These are phyloP conservation scores for Bubalus kerabau DNA, from an alignment of 2,113 vertebrate species.

Conservation along the genomic window DNA sequence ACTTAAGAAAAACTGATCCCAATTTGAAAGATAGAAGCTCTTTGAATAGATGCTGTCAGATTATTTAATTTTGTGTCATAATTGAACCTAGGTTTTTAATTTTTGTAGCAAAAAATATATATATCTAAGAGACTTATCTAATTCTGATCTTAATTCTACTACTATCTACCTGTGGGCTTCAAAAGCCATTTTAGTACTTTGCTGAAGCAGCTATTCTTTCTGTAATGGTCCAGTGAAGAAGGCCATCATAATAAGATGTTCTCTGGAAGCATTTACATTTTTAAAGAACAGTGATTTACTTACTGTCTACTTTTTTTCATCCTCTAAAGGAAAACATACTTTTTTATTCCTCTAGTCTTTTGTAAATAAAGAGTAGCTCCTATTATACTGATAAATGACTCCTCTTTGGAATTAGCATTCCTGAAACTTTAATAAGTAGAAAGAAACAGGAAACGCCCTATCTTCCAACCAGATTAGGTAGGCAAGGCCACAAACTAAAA, in stretches of 20 bases:
- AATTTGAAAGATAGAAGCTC: slow-evolving; percentile 7
- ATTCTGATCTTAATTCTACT: neutral
- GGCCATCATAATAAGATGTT: neutral
- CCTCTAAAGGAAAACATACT: neutral
- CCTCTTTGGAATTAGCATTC: slow-evolving; percentile 6
- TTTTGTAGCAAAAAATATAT: neutral
- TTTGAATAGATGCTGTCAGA: neutral
- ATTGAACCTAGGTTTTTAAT: neutral
- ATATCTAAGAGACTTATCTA: neutral
- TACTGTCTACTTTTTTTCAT: neutral
- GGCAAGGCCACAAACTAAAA: neutral
- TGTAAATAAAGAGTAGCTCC: neutral
- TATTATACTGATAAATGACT: neutral
- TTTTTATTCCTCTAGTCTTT: neutral
- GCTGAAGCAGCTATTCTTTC: neutral
- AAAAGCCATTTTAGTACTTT: neutral
- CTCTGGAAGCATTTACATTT: neutral
- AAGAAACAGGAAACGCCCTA: neutral
- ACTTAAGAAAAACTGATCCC: slow-evolving; percentile 13
- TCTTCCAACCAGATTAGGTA: neutral
- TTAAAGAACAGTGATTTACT: neutral
- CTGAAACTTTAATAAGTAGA: neutral
- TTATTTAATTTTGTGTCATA: neutral
- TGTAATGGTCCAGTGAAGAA: neutral
- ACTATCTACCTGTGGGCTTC: neutral